These are phyloP conservation scores for Suricata suricatta DNA, from an alignment of 2,113 vertebrate species.

Conservation along the genomic window DNA sequence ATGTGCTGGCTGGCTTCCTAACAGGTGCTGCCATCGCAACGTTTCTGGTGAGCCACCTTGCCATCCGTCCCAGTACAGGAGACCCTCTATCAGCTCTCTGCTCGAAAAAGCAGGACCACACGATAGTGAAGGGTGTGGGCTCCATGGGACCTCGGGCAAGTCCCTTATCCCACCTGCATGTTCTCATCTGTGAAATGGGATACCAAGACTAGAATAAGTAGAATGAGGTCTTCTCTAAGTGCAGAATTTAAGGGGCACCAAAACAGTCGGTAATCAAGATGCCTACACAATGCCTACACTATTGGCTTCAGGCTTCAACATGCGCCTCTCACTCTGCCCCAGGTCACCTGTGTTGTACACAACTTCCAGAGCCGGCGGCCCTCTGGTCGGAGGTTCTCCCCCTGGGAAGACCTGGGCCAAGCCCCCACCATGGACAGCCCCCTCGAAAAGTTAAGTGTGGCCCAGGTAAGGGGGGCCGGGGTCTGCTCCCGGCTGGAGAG, in stretches of 20 bases:
- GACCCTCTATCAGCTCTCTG: not conserved
- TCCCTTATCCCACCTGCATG: not conserved
- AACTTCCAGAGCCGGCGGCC: constrained; percentile 80
- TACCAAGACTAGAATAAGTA: not conserved
- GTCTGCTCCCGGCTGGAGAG: constrained; percentile 67
- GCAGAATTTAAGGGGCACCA: not conserved
- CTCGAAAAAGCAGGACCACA: not conserved
- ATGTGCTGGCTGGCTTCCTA: constrained; percentile 92
- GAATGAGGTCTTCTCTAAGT: not conserved
- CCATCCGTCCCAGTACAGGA: not conserved
- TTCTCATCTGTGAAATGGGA: not conserved
- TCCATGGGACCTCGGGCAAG: not conserved
- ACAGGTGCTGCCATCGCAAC: constrained; percentile 91
- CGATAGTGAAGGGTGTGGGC: not conserved
- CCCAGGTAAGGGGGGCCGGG: constrained; percentile 91
- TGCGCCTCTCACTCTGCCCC: not conserved
- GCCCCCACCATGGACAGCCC: constrained; percentile 89
- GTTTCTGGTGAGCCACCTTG: constrained; percentile 89
- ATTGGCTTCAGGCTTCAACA: not conserved
- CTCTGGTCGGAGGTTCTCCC: constrained; percentile 48
- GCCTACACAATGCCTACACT: not conserved
- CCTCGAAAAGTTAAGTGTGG: constrained; percentile 95
- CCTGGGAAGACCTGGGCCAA: constrained; percentile 82
- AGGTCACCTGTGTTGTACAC: constrained; percentile 85
- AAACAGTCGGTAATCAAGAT: not conserved